Evolutionary conservation across 2,797 vertebrate species (phyloP).

Genomic region (Poecilia velifera): DNA sequence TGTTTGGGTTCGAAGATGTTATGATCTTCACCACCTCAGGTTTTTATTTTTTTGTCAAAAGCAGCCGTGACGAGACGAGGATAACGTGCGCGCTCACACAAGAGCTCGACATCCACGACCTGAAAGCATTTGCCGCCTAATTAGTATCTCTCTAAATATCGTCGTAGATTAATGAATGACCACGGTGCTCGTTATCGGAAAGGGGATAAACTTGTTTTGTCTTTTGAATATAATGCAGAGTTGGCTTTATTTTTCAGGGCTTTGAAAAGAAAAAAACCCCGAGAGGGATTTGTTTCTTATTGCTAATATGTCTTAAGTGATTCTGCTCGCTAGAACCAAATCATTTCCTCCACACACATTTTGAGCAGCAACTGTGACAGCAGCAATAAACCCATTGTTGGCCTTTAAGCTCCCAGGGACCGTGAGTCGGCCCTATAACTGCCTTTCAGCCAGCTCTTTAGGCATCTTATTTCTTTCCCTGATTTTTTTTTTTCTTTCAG

Average conservation of each 20-base stretch:
- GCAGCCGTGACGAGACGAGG: background rate
- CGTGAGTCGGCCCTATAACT: slow-evolving; percentile 28
- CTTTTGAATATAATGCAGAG: background rate
- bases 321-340: slow-evolving; percentile 7
- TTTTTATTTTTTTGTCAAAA: background rate
- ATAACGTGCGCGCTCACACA: background rate
- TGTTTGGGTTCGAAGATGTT: background rate
- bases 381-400: slow-evolving; percentile 26
- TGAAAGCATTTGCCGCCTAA: background rate
- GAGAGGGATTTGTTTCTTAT: slow-evolving; percentile 11
- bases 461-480: slow-evolving; percentile 22
- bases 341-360: slow-evolving; percentile 24
- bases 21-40: too few relatives aligned
- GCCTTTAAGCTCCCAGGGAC: slow-evolving; percentile 43
- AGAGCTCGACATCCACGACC: background rate
- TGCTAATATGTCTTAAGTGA: background rate
- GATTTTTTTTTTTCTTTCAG: background rate
- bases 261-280: background rate
- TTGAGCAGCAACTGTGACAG: slow-evolving; percentile 32
- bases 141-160: background rate
- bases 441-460: slow-evolving; percentile 46
- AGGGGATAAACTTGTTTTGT: background rate
- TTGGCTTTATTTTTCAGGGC: background rate
- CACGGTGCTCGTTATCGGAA: background rate
- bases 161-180: background rate